Conservation (phyloP, 2,797 vertebrate genomes). For the Sebastes reedi region DNA sequence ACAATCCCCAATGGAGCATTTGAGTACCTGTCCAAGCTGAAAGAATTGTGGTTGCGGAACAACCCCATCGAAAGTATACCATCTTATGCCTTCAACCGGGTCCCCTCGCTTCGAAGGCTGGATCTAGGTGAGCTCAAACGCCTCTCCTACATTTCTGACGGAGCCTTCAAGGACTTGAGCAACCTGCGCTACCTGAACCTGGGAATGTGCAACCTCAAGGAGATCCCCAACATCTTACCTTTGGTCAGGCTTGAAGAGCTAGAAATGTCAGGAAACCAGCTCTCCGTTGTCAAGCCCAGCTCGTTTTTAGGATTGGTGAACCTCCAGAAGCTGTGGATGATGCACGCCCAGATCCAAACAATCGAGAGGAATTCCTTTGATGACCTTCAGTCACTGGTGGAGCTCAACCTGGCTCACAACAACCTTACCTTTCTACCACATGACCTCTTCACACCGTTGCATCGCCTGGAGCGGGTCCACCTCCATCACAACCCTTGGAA, state of each 20-base stretch:
- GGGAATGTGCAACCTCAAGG: constrained; percentile 99
- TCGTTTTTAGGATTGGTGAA: constrained; percentile 96
- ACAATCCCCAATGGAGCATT: constrained; percentile 99
- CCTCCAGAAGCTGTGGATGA: constrained; percentile 99
- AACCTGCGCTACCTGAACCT: constrained; percentile 99
- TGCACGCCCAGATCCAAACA: constrained; percentile 97
- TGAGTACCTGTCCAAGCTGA: constrained; percentile 98
- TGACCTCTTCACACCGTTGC: constrained; percentile 96
- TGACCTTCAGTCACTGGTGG: constrained; percentile 96
- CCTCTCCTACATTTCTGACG: constrained; percentile 98
- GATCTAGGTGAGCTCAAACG: constrained; percentile 97
- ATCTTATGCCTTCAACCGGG: constrained; percentile 98
- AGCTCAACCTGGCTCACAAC: constrained; percentile 99
- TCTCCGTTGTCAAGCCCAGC: constrained; percentile 92
- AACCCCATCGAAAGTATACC: constrained; percentile 99
- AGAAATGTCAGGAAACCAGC: constrained; percentile 98
- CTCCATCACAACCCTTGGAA: constrained; percentile 99
- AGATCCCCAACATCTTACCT: constrained; percentile 97
- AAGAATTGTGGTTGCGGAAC: constrained; percentile 98
- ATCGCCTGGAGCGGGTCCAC: constrained; percentile 94
- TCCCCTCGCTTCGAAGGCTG: constrained; percentile 94
- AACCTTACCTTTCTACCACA: constrained; percentile 98
- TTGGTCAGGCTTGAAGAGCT: constrained; percentile 95
- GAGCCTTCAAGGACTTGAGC: constrained; percentile 97
- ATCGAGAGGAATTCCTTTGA: constrained; percentile 99